A percentile compares a stretch with the other conserved stretches of the same genome.
phyloP scores from a whole-genome alignment of 2,797 vertebrate genomes.

The Anabas testudineus region DNA sequence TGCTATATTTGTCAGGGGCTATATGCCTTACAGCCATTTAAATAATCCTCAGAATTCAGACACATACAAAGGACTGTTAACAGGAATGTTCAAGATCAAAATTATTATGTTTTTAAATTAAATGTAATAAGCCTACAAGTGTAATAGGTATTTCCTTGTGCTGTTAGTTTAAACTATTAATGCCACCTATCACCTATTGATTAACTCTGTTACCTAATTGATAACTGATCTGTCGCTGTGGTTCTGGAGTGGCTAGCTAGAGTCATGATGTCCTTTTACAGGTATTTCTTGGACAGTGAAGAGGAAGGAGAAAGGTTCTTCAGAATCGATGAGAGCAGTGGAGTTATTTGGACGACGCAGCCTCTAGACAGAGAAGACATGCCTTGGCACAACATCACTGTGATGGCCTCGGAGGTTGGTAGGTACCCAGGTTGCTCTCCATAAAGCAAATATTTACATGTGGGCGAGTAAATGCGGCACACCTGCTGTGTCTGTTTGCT shows the following conservation, averaged over 20 bases:
- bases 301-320: conserved; percentile 89
- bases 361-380: conserved; percentile 93
- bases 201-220: too few species aligned
- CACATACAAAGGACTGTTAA: too few species aligned
- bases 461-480: background rate
- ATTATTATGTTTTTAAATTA: too few species aligned
- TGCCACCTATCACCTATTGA: too few species aligned
- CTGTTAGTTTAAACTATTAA: too few species aligned
- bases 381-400: conserved; percentile 95
- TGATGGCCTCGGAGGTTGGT: conserved; percentile 96
- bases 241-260: background rate
- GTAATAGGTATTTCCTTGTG: too few species aligned
- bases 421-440: conserved; percentile 71
- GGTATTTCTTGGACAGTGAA: conserved; percentile 91
- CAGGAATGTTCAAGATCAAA: too few species aligned
- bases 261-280: conserved; percentile 59
- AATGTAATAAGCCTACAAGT: too few species aligned
- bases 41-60: too few species aligned
- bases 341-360: conserved; percentile 91
- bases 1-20: too few species aligned
- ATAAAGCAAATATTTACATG: conserved; percentile 10
- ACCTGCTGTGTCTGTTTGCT: conserved; percentile 9
- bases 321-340: conserved; percentile 91
- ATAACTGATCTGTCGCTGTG: background rate
- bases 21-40: too few species aligned